Evolutionary conservation across 2,113 vertebrate species (phyloP), one percentile per base, ranked within the genome.

Genomic region (Nettapus auritus): DNA sequence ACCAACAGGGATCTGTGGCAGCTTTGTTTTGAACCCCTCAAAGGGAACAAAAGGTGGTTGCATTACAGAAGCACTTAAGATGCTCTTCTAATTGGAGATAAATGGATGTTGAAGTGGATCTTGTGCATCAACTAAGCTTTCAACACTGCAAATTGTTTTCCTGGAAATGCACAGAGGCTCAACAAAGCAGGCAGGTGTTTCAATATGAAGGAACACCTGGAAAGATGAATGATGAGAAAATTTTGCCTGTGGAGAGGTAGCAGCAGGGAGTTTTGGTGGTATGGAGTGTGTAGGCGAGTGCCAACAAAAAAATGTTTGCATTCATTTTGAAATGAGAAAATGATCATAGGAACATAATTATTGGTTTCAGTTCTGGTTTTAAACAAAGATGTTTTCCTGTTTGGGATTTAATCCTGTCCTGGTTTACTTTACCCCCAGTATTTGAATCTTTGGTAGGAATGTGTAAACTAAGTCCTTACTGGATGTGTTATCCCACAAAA

Each of bases 111-210:
- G 55, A 59, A 5, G 11, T 29, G n/a, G 33, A 59, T 71, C 38
- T 23, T 48, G 17, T 23, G n/a, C 26, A 40, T 34, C n/a, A 87
- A 8, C 42, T 59, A 36, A 20, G 19, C 22, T 82, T 82, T 66
- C 34, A 59, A 18, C 0, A 0, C 9, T 1, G 1, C 48, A 5
- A 34, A 10, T 34, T 18, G 2, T 59, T 88, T 89, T 82, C 56
- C 17, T 78, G 60, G 48, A 74, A 90, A 52, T 71, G 18, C 33
- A 46, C 26, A 68, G 63, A 82, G 44, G 62, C n/a, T 52, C 52
- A 13, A 23, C n/a, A 31, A 16, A 66, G 62, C 10, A 53, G 9
- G 4, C 28, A 15, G 20, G 21, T 67, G 29, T 66, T 33, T 55
- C 0, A 3, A 21, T 26, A n/a, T 4, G 22, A 44, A 93, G 62